A percentile compares a stretch with the other conserved stretches of the same genome.
phyloP scores from a whole-genome alignment of 2,113 vertebrate species.

The Carassius carassius region DNA sequence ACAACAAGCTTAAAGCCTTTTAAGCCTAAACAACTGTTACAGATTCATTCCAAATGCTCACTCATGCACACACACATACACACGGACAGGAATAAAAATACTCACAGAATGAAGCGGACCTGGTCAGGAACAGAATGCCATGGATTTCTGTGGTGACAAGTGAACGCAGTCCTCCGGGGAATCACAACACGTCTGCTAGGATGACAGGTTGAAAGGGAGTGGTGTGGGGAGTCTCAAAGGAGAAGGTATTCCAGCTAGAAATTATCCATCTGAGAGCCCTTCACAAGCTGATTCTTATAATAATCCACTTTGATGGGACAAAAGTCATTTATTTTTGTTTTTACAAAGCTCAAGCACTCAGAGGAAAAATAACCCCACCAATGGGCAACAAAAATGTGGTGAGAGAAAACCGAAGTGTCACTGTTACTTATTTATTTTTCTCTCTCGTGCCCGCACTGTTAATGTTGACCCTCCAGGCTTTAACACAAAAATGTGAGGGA shows the following conservation, averaged over 20 bases:
- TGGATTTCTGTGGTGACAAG: constrained; percentile 40
- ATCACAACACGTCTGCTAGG: constrained; percentile 5
- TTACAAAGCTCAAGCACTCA: constrained; percentile 13
- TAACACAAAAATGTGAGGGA: constrained; percentile 13
- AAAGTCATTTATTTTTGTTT: constrained; percentile 7
- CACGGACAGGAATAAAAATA: constrained; percentile 19
- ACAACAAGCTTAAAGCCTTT: constrained; percentile 37
- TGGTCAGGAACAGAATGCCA: constrained; percentile 51
- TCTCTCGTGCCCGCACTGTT: not conserved
- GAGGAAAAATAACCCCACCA: constrained; percentile 10
- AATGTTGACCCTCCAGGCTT: constrained; percentile 41
- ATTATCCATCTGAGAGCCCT: constrained; percentile 32
- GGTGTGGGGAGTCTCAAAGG: constrained; percentile 16
- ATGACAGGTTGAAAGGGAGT: constrained; percentile 41
- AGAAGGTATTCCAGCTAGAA: constrained; percentile 17
- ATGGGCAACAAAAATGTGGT: not conserved
- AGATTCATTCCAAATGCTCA: constrained; percentile 28
- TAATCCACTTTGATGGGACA: constrained; percentile 29
- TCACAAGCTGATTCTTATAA: constrained; percentile 35
- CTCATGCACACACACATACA: constrained; percentile 5
- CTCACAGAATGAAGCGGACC: constrained; percentile 54
- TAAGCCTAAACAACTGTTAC: constrained; percentile 34
- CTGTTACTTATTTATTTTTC: not conserved
- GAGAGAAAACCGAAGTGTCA: not conserved
- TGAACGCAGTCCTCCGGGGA: constrained; percentile 17